These are phyloP conservation scores for Bellardia bayeri DNA, from an alignment of 2,888 invertebrate genomes.

Conservation along the genomic window DNA sequence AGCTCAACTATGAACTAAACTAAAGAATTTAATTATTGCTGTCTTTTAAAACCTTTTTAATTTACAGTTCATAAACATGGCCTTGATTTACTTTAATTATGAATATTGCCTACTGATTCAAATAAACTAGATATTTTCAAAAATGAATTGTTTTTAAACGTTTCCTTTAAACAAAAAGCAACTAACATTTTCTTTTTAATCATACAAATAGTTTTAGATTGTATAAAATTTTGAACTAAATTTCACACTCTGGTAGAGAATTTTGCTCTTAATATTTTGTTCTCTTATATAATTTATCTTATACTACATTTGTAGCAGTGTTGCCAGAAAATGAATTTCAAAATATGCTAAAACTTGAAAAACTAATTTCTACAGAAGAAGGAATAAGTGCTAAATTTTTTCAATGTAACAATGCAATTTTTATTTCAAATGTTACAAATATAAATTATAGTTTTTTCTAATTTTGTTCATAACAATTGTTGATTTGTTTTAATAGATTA, in stretches of 20 bases:
- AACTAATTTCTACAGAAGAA: too few relatives aligned
- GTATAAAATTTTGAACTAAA: not conserved
- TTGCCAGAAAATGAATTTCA: too few relatives aligned
- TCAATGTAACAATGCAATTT: too few relatives aligned
- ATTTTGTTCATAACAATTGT: too few relatives aligned
- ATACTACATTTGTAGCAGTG: not conserved
- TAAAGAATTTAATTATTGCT: too few relatives aligned
- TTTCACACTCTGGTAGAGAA: not conserved
- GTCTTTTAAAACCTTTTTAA: not conserved
- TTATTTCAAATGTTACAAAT: too few relatives aligned
- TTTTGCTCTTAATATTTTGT: conserved; percentile 5
- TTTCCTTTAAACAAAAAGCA: not conserved
- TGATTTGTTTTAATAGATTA: too few relatives aligned
- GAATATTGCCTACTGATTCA: not conserved
- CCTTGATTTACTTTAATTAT: conserved; percentile 1
- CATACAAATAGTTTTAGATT: not conserved
- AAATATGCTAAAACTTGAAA: too few relatives aligned
- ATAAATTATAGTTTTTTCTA: too few relatives aligned
- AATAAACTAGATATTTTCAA: not conserved
- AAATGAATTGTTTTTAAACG: not conserved
- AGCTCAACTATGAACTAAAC: too few relatives aligned
- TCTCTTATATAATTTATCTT: conserved; percentile 39
- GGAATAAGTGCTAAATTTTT: too few relatives aligned
- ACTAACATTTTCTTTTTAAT: not conserved
- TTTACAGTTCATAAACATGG: not conserved